Evolutionary conservation across 2,888 invertebrate species (phyloP), one percentile per base, ranked within the genome.

Genomic region (Drosophila pegasa): DNA sequence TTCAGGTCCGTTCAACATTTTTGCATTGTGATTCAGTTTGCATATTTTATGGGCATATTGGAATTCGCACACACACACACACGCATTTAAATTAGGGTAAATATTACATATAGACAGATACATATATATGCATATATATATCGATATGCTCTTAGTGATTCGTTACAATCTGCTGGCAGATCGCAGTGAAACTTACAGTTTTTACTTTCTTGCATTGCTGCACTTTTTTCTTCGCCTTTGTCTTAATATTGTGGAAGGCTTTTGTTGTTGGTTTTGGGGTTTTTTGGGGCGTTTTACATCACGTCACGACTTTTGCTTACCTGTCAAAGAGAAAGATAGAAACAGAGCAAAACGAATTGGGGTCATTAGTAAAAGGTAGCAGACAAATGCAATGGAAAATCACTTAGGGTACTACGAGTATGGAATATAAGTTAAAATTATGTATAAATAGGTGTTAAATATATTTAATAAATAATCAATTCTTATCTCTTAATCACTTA

Each of bases 291-390:
- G 77, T 86, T 76, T 76, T 70, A 75, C 64, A 60, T 65, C 73
- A 82, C 73, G 85, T 88, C 85, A 88, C 87, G 88, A 87, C 65
- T 84, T 86, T 67, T 70, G 84, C 88, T 86, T 86, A 86, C 85
- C 85, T 86, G 88, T 70, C 65, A 88, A 89, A 72, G 77, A 88
- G 78, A 88, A 78, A 78, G 69, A 80, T 61, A 72, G 69, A 72
- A 68, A 75, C 67, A 75, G 68, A 75, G 78, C 74, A 67, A 68
- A 56, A 16, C 54, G 63, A 80, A 82, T 86, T 87, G 71, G 61
- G 89, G 88, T 80, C 88, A 89, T 84, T 85, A 84, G 89, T 80
- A 81, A 87, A 69, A 83, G 87, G 88, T 83, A 57, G 50, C 45
- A 43, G 47, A 48, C 40, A 54, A 47, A 37, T 75, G 62, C 63